A percentile compares a stretch with the other conserved stretches of the same genome.
Evolutionary conservation across 2,888 invertebrate species (phyloP).

Genomic region (Caenorhabditis angaria): DNA sequence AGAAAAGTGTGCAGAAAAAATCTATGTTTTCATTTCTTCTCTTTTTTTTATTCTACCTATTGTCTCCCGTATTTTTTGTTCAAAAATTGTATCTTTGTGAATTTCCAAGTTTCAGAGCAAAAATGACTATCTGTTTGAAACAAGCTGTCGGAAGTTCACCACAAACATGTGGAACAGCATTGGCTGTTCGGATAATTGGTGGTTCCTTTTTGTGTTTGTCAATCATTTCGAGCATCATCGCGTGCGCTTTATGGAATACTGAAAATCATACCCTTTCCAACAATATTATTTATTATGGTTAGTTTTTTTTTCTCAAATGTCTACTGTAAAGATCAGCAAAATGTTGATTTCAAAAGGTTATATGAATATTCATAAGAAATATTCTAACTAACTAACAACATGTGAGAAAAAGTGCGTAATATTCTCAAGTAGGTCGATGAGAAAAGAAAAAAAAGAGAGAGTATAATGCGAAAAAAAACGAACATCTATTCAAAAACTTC

Average conservation of each 20-base stretch:
- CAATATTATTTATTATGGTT: constrained; percentile 39
- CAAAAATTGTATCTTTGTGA: too few relatives aligned
- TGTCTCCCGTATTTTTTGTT: too few relatives aligned
- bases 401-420: too few relatives aligned
- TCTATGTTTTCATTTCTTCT: too few relatives aligned
- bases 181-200: constrained; percentile 42
- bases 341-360: not conserved
- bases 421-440: not conserved
- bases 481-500: too few relatives aligned
- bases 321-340: not conserved
- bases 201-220: constrained; percentile 42
- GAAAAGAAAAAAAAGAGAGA: too few relatives aligned
- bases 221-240: constrained; percentile 41
- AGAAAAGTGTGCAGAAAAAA: too few relatives aligned
- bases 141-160: constrained; percentile 42
- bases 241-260: constrained; percentile 41
- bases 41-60: too few relatives aligned
- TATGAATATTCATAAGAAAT: not conserved
- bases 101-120: too few relatives aligned
- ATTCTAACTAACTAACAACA: too few relatives aligned
- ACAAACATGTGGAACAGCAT: constrained; percentile 42
- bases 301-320: constrained; percentile 6
- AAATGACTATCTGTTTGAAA: constrained; percentile 36
- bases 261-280: constrained; percentile 32
- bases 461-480: too few relatives aligned